phyloP scores from a whole-genome alignment of 2,797 vertebrate genomes.

The Natrix natrix region DNA sequence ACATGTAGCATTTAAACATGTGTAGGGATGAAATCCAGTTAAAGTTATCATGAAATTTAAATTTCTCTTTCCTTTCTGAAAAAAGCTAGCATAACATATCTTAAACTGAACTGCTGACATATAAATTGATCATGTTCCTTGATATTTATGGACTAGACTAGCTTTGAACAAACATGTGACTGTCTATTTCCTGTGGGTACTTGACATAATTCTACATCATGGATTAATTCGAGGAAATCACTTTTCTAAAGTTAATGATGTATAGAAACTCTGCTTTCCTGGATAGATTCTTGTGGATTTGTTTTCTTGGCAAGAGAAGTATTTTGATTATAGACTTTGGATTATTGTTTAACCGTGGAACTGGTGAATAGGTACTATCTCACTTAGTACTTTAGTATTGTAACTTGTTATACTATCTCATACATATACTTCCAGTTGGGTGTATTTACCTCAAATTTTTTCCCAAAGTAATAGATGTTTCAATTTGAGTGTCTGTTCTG shows the following conservation, averaged over 20 bases:
- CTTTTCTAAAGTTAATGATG: background rate
- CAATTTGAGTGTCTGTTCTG: background rate
- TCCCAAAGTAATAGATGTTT: background rate
- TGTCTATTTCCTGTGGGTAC: background rate
- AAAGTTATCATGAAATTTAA: background rate
- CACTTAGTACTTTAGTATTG: background rate
- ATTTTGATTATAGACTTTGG: background rate
- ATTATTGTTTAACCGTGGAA: background rate
- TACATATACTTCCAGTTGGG: background rate
- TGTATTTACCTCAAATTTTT: background rate
- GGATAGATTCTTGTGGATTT: background rate
- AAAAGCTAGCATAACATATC: background rate
- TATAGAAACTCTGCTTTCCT: too few species aligned
- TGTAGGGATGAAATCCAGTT: background rate
- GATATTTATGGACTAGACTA: background rate
- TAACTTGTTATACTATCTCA: background rate
- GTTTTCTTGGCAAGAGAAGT: background rate
- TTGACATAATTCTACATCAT: background rate
- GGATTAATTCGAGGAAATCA: background rate
- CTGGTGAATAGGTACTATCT: background rate
- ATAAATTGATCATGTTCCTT: background rate
- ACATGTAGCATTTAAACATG: background rate
- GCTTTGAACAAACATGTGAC: background rate
- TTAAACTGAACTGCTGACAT: background rate
- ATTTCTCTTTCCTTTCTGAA: background rate